Evolutionary conservation across 2,797 vertebrate species (phyloP), one percentile per base, ranked within the genome.

Genomic region (Ceyx erithaca): DNA sequence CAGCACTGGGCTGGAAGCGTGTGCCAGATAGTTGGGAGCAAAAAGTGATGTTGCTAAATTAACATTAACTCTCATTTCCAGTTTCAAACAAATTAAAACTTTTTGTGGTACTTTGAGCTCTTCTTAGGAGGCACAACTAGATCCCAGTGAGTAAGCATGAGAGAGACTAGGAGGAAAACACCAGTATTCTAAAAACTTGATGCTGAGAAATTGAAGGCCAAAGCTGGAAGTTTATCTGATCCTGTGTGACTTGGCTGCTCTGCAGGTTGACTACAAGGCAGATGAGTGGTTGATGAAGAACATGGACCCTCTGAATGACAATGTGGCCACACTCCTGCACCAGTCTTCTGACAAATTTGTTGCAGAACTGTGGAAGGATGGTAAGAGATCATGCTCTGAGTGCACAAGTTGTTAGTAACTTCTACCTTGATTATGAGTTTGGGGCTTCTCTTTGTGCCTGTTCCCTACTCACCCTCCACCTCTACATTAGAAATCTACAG

Each of bases 201-300:
- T 71, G 70, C 51, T 90, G 46, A 1, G 33, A 3, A 71, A 28
- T 1, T 4, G 1, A 7, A 21, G 10, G 3, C 13, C 40, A 6
- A 14, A 14, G 51, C 8, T 70, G 84, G 1, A 33, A 41, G 18
- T 85, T 1, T 46, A 2, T 33, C 67, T 88, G 80, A 64, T 37
- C 14, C 4, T 18, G 22, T 84, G 70, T 6, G 12, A 20, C 49
- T 72, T 83, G 82, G 59, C 58, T 95, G 58, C 63, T 49, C 69
- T 71, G 30, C 88, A 99, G 98, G 98, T 99, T 94, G 98, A 99
- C 91, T 99, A 99, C 94, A 99, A 99, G 92, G 98, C 98, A 3
- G 98, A 99, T 7, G 98, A 99, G 94, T 99, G 98, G 98, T 91
- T 99, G 90, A 99, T 99, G 98, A 99, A 99, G 97, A 99, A 99